phyloP scores from a whole-genome alignment of 2,113 vertebrate species.

The Heterotis niloticus region DNA sequence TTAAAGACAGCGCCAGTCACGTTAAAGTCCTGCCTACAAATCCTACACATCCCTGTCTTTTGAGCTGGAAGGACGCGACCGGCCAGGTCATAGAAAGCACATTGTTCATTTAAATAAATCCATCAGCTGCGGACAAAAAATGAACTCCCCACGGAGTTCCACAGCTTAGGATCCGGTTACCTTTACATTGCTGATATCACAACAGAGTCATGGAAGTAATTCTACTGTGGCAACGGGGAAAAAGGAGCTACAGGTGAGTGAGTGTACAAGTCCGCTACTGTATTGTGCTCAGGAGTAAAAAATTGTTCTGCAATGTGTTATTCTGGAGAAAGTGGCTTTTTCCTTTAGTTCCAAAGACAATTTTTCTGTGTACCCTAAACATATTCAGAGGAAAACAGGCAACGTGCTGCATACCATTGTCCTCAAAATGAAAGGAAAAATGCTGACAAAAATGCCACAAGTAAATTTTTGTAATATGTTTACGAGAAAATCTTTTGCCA shows the following conservation, averaged over 20 bases:
- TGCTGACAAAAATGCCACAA: too few relatives aligned
- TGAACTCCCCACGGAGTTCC: not conserved
- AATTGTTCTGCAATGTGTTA: too few relatives aligned
- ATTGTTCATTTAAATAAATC: not conserved
- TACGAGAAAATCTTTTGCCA: too few relatives aligned
- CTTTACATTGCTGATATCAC: not conserved
- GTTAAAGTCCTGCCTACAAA: not conserved
- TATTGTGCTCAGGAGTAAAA: too few relatives aligned
- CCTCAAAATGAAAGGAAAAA: too few relatives aligned
- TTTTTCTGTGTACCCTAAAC: too few relatives aligned
- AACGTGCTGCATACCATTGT: too few relatives aligned
- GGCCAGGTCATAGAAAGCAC: not conserved
- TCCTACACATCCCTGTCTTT: not conserved
- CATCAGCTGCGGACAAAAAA: not conserved
- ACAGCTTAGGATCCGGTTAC: not conserved
- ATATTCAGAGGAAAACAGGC: too few relatives aligned
- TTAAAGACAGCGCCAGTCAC: not conserved
- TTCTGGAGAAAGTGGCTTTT: too few relatives aligned
- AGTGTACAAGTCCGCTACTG: too few relatives aligned
- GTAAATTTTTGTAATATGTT: too few relatives aligned
- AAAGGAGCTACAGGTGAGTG: not conserved
- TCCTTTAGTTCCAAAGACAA: too few relatives aligned
- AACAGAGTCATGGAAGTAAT: not conserved
- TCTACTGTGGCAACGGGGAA: not conserved
- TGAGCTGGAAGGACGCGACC: not conserved